Evolutionary conservation across 53 echinoderm and acorn worm species (phyloP), one percentile per base, ranked within the genome.

Genomic region (Arbacia lixula): DNA sequence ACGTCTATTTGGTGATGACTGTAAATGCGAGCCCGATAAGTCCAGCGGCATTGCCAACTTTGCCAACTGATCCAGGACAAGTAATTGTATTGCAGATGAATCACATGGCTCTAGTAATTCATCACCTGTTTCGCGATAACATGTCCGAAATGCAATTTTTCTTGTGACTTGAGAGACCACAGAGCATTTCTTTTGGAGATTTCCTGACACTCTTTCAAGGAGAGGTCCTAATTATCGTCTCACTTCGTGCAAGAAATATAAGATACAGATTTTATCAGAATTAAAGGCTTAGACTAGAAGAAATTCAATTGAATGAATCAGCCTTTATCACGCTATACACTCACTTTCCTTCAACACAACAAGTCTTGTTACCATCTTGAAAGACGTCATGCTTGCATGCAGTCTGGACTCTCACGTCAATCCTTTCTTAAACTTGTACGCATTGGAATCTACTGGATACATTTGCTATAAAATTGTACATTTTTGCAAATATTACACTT

Each of bases 121-220:
- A 43, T 69, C 69, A 69, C 27, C 69, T 69, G 69, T 43, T 69
- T 3, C 24, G 69, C 43, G 43, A 21, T 46, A 43, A 69, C 42
- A 41, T 25, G 43, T 69, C 46, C 16, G 14, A 14, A 16, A 69
- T 69, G 43, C 40, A 69, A 25, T 1, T 41, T 69, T 43, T 69
- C 26, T 42, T 69, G n/a, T n/a, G n/a, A n/a, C n/a, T n/a, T n/a
- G n/a, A 42, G 26, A 43, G 17, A 43, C 40, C 43, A 22, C 40
- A 69, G 26, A 6, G 36, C 22, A 37, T 0, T 27, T 46, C 19
- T 28, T 69, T 69, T 41, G 43, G 46, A 69, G n/a, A n/a, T n/a
- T n/a, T n/a, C n/a, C n/a, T n/a, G n/a, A n/a, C n/a, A n/a, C n/a
- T n/a, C n/a, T n/a, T n/a, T n/a, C n/a, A n/a, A n/a, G n/a, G n/a